These are phyloP conservation scores for Takifugu bimaculatus DNA, from an alignment of 2,113 vertebrate genomes.

Conservation along the genomic window DNA sequence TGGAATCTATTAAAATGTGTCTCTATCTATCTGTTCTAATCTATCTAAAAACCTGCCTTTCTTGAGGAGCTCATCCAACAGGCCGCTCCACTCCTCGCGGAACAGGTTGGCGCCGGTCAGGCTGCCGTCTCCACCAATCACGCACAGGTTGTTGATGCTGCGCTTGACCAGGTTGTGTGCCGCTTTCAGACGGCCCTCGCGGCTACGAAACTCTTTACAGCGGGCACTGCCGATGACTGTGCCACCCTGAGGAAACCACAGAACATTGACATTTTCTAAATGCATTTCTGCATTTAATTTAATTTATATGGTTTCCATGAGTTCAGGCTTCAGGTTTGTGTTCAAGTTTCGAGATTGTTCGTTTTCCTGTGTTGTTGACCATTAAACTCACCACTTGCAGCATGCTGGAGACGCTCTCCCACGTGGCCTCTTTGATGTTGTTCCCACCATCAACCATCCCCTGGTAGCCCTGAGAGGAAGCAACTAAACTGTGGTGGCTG, in stretches of 20 bases:
- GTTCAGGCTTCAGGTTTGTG: no score
- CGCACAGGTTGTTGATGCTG: constrained; percentile 91
- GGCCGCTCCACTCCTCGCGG: constrained; percentile 87
- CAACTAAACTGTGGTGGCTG: background rate
- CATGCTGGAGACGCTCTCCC: constrained; percentile 97
- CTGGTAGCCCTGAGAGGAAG: constrained; percentile 86
- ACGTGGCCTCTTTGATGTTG: constrained; percentile 89
- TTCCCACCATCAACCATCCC: constrained; percentile 94
- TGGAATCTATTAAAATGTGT: fast-evolving
- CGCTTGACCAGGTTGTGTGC: constrained; percentile 82
- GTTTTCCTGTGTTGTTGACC: no score
- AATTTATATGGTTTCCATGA: no score
- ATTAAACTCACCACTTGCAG: constrained; percentile 87
- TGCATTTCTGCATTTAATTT: no score
- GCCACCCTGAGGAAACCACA: constrained; percentile 77
- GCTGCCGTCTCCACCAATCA: constrained; percentile 94
- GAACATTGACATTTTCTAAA: background rate
- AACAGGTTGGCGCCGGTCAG: constrained; percentile 94
- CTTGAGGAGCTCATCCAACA: constrained; percentile 81
- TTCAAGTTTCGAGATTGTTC: no score
- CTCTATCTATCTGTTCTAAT: no score
- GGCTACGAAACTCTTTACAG: constrained; percentile 85
- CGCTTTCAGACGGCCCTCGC: constrained; percentile 85
- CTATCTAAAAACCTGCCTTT: constrained; percentile 51
- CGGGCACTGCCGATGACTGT: constrained; percentile 96